A percentile compares a stretch with the other conserved stretches of the same genome.
phyloP scores from a whole-genome alignment of 1,140 invertebrate species.

The Aricia agestis region DNA sequence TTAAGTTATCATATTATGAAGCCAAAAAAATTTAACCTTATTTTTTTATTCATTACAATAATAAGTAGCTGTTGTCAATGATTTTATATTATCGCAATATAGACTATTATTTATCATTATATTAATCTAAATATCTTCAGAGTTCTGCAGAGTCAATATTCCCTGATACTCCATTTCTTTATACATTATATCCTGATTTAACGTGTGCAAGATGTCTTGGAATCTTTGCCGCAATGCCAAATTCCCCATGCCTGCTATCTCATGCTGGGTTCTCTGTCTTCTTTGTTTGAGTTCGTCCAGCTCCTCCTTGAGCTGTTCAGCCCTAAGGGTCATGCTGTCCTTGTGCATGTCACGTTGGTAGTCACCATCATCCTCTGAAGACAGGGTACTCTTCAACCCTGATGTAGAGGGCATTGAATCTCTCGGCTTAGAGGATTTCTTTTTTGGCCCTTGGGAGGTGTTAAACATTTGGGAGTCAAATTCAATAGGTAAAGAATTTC shows the following conservation, averaged over 20 bases:
- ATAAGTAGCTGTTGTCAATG: too few relatives aligned
- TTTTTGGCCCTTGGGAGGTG: constrained; percentile 20
- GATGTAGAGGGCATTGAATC: constrained; percentile 27
- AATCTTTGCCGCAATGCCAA: constrained; percentile 87
- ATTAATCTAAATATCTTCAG: constrained; percentile 55
- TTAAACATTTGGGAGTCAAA: constrained; percentile 51
- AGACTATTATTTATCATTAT: too few relatives aligned
- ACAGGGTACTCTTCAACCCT: constrained; percentile 30
- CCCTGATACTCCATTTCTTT: constrained; percentile 83
- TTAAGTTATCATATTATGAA: too few relatives aligned
- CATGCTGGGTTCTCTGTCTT: constrained; percentile 85
- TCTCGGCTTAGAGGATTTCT: constrained; percentile 21
- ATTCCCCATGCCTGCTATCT: constrained; percentile 92
- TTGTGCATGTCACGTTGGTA: constrained; percentile 33
- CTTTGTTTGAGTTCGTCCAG: constrained; percentile 84
- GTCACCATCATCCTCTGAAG: constrained; percentile 43
- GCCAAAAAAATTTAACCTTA: too few relatives aligned
- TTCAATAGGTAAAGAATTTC: constrained; percentile 31
- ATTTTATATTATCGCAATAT: too few relatives aligned
- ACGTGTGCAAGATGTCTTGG: constrained; percentile 86
- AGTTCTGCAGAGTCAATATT: constrained; percentile 40
- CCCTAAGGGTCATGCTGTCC: constrained; percentile 72
- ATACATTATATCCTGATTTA: constrained; percentile 85
- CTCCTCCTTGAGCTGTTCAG: constrained; percentile 79
- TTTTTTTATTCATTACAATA: too few relatives aligned